A percentile compares a stretch with the other conserved stretches of the same genome.
Conservation (phyloP, 2,797 vertebrate genomes). For the Leptodactylus fallax region DNA sequence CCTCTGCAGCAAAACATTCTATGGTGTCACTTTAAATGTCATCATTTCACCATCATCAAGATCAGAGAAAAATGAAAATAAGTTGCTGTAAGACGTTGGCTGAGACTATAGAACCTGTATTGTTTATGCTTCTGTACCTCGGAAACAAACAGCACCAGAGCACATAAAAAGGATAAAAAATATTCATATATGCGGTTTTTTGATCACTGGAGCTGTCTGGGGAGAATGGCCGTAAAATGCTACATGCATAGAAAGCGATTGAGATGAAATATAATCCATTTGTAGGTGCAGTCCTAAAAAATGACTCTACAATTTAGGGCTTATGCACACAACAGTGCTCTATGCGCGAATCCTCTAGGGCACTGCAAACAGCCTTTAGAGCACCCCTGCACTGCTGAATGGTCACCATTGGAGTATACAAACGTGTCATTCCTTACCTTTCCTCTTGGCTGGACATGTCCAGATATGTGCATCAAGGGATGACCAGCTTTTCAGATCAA, state of each 20-base stretch:
- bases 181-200: conserved; percentile 24
- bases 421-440: too few relatives aligned
- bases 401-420: too few relatives aligned
- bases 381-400: too few relatives aligned
- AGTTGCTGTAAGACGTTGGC: neutral
- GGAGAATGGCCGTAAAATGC: neutral
- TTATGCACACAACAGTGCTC: neutral
- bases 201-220: neutral
- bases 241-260: neutral
- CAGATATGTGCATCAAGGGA: too few relatives aligned
- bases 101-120: conserved; percentile 1
- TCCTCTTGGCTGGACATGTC: too few relatives aligned
- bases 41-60: conserved; percentile 32
- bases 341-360: neutral
- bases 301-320: neutral
- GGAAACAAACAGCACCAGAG: neutral
- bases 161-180: conserved; percentile 19
- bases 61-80: conserved; percentile 10
- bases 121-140: conserved; percentile 33
- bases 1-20: conserved; percentile 44
- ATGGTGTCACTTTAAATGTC: conserved; percentile 56
- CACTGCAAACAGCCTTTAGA: too few relatives aligned
- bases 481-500: too few relatives aligned
- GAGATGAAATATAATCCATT: neutral
- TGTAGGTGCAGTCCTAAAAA: neutral